These are phyloP conservation scores for Pedionomus torquatus DNA, from an alignment of 2,113 vertebrate species.

Conservation along the genomic window DNA sequence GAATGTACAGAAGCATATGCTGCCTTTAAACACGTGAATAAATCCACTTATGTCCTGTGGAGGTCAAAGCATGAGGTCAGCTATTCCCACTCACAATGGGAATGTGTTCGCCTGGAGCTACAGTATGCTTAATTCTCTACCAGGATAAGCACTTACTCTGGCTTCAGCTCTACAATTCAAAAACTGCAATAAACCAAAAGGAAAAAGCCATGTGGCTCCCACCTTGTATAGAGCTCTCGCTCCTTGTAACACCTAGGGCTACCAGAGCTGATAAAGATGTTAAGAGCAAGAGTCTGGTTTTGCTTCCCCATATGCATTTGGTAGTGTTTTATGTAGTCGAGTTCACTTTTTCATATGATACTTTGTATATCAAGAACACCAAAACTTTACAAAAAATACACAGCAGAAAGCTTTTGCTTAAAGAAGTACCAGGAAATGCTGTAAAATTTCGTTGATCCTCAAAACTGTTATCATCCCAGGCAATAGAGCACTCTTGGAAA, in stretches of 20 bases:
- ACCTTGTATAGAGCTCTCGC: neutral
- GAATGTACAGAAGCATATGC: neutral
- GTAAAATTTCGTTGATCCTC: neutral
- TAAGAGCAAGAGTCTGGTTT: neutral
- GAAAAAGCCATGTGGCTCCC: neutral
- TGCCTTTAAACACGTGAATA: conserved; percentile 18
- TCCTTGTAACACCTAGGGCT: neutral
- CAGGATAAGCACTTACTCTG: neutral
- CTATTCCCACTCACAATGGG: neutral
- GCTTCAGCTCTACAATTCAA: neutral
- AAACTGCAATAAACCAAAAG: neutral
- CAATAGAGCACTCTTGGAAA: neutral
- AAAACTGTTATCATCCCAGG: neutral
- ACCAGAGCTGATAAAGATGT: neutral
- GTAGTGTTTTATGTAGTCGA: neutral
- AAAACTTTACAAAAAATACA: neutral
- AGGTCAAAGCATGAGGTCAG: conserved; percentile 33
- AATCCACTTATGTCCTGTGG: conserved; percentile 13
- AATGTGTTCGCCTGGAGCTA: neutral
- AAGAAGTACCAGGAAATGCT: neutral
- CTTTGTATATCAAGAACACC: neutral
- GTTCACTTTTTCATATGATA: neutral
- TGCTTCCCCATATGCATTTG: neutral
- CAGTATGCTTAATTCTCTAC: neutral
- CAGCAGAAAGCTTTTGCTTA: neutral